Evolutionary conservation across 1,140 invertebrate species (phyloP).

Genomic region (Arion vulgaris): DNA sequence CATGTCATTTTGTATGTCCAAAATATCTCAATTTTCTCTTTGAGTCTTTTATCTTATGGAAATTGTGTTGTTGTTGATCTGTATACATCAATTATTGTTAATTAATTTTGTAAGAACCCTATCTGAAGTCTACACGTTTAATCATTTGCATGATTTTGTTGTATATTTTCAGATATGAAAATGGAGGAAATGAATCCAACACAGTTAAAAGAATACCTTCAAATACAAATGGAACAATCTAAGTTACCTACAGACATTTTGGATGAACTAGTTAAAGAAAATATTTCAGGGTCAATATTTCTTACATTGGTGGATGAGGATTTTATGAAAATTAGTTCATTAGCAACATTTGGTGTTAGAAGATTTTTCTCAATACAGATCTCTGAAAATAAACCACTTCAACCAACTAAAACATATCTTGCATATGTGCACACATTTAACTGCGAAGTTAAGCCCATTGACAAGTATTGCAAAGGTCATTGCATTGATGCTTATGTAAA

Average conservation of each 20-base stretch:
- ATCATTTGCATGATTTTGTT: too few species aligned
- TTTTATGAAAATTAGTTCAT: constrained; percentile 38
- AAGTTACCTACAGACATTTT: constrained; percentile 61
- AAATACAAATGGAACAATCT: constrained; percentile 81
- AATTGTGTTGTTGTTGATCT: too few species aligned
- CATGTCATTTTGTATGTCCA: too few species aligned
- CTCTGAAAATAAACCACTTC: background rate
- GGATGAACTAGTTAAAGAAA: constrained; percentile 37
- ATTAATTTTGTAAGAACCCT: too few species aligned
- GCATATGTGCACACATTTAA: constrained; percentile 26
- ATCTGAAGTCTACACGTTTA: too few species aligned
- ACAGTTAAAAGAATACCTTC: constrained; percentile 75
- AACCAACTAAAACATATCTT: background rate
- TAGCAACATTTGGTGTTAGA: constrained; percentile 40
- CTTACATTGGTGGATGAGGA: constrained; percentile 41
- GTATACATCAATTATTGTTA: too few species aligned
- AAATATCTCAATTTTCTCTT: too few species aligned
- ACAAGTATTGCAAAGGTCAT: constrained; percentile 13
- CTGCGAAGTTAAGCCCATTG: background rate
- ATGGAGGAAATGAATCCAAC: constrained; percentile 79
- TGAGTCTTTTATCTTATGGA: too few species aligned
- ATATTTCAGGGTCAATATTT: constrained; percentile 47
- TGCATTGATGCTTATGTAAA: constrained; percentile 33
- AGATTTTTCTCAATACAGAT: constrained; percentile 36
- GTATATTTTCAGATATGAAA: background rate